Evolutionary conservation across 2,888 invertebrate species (phyloP), one percentile per base, ranked within the genome.

Genomic region (Laspeyria flexula): DNA sequence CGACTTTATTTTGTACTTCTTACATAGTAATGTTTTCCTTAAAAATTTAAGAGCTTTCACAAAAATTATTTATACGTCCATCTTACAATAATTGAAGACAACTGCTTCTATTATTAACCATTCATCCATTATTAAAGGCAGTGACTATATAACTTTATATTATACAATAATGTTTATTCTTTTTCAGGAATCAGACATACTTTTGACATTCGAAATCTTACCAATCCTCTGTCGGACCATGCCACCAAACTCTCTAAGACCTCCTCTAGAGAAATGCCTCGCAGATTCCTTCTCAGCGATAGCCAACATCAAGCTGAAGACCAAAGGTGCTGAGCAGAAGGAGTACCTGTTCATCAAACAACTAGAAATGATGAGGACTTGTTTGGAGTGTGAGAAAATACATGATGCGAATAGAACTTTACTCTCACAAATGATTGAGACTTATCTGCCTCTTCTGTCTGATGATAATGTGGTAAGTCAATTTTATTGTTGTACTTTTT

Each of bases 381-480:
- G 93, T 38, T 74, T 95, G 57, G 87, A 86, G 25, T 82, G 90
- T 52, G 88, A 92, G 9, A 85, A 85, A 56, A 93, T 94, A 49
- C 94, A 94, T 47, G 94, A 95, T 34, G 93, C 93, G 0, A 95
- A 95, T 62, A 92, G 94, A 65, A 92, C 89, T 0, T 54, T 93
- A 16, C 52, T 94, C 30, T 88, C 92, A 3, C 88, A 89, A 41
- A 77, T 90, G 0, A 69, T 94, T 1, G 94, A 94, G 65, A 77
- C 81, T 3, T 87, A 93, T 49, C 88, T 93, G 55, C 74, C 85
- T 0, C 69, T 85, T 13, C 69, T 94, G 0, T 75, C 77, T 30
- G 89, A 88, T 31, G 89, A 93, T 30, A 82, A 89, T 71, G 80
- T 85, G 73, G 93, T 93, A 55, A 84, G 86, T 80, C 1, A 0